Evolutionary conservation across 1,140 invertebrate species (phyloP), one percentile per base, ranked within the genome.

Genomic region (Bombyx mori): DNA sequence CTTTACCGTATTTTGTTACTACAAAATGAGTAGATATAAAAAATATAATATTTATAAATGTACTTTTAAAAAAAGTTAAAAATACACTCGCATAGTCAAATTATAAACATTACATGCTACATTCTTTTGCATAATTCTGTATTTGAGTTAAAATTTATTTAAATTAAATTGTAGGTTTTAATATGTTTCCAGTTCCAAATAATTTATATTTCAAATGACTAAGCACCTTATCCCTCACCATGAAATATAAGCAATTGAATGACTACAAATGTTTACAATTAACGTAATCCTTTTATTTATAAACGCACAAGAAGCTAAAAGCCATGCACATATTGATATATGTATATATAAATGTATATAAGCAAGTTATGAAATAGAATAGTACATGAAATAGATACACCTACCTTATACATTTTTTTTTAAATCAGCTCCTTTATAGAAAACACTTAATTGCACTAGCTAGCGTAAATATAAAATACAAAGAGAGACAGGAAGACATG

Each of bases 351-450:
- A 57, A 65, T 60, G 66, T 48, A 70, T 48, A 35, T 35, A 35
- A 66, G 71, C 69, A 44, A 65, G 47, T 63, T 55, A 63, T n/a
- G 63, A 26, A 57, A 54, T 52, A 18, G 64, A 61, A 60, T 61
- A 42, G 60, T 51, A 46, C 56, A 42, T 47, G 53, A 44, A 52
- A 44, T 54, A 44, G 55, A 54, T 35, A 65, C 63, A 75, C 70
- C 77, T 82, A 82, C 79, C 77, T 80, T 79, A 18, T 18, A 18
- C 56, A 9, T 64, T 35, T 35, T 35, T 35, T 35, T 35, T 59
- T 69, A 54, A 69, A 68, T 63, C 67, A 72, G 67, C 68, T 65
- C 71, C 69, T 43, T 54, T 45, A 44, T 45, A 44, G 7, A 44
- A 54, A 44, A 45, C 53, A 54, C 53, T 54, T 45, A 54, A 44